Percentiles rank a stretch among this genome's conserved stretches.
These are phyloP conservation scores for Ditylenchus dipsaci DNA, from an alignment of 1,140 invertebrate species.

Conservation along the genomic window DNA sequence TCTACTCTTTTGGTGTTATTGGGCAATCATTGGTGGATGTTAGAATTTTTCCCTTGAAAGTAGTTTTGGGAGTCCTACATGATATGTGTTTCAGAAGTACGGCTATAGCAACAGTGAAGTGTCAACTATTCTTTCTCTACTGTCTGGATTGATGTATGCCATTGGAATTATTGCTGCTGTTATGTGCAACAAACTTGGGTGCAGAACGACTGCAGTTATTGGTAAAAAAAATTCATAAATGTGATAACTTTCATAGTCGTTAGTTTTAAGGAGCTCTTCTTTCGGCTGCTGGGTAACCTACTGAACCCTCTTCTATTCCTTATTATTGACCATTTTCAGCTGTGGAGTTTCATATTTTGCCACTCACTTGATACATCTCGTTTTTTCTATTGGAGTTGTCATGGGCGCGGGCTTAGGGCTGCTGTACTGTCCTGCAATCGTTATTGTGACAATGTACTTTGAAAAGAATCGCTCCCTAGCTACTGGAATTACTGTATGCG, in stretches of 20 bases:
- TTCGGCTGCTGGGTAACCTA: background rate
- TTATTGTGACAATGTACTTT: slow-evolving; percentile 73
- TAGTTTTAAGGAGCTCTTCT: too few species aligned
- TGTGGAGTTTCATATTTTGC: slow-evolving; percentile 61
- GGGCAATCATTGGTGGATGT: slow-evolving; percentile 66
- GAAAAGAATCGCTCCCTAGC: slow-evolving; percentile 65
- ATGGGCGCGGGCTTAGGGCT: slow-evolving; percentile 74
- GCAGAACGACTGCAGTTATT: slow-evolving; percentile 77
- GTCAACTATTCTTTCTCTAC: slow-evolving; percentile 83
- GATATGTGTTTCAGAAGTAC: slow-evolving; percentile 63
- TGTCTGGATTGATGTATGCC: slow-evolving; percentile 83
- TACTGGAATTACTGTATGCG: slow-evolving; percentile 66
- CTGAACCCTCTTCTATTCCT: background rate
- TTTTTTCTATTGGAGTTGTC: slow-evolving; percentile 79
- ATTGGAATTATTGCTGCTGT: slow-evolving; percentile 75
- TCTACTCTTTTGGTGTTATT: slow-evolving; percentile 61
- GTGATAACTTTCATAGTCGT: slow-evolving; percentile 72
- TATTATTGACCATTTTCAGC: slow-evolving; percentile 28
- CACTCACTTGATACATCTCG: slow-evolving; percentile 69
- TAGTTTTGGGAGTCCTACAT: background rate
- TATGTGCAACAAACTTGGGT: slow-evolving; percentile 87
- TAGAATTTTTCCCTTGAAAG: slow-evolving; percentile 11
- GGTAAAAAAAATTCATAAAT: too few species aligned
- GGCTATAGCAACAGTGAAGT: slow-evolving; percentile 71
- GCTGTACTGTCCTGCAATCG: slow-evolving; percentile 83